Conservation (phyloP, 2,797 vertebrate genomes). For the Myioborus miniatus region DNA sequence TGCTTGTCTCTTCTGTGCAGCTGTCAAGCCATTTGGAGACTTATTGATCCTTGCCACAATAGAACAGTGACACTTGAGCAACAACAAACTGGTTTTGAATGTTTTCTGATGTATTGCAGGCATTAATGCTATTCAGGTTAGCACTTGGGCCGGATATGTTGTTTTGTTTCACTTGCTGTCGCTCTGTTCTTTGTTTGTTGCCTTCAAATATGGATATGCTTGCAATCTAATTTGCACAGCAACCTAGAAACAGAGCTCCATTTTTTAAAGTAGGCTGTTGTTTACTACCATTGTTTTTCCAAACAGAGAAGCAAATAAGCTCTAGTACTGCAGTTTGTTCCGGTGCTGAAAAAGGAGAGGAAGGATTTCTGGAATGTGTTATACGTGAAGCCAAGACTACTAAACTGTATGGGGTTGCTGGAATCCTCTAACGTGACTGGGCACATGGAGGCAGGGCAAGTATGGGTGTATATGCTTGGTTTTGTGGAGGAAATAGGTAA, state of each 20-base stretch:
- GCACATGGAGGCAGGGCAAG: rapidly evolving
- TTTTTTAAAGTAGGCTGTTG: neutral
- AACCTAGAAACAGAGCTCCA: neutral
- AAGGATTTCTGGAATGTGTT: neutral
- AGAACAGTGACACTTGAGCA: neutral
- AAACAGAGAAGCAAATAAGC: neutral
- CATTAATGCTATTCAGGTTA: neutral
- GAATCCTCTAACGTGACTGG: neutral
- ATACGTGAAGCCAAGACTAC: neutral
- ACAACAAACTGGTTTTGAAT: neutral
- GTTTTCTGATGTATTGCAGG: neutral
- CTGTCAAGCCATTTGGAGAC: neutral
- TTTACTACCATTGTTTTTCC: neutral
- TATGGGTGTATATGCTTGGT: no score
- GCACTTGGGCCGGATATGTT: neutral
- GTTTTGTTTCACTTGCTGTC: neutral
- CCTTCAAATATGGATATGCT: neutral
- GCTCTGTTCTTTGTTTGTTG: neutral
- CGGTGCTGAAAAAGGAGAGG: neutral
- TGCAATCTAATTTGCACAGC: neutral
- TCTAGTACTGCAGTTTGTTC: neutral
- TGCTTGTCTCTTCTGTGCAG: neutral
- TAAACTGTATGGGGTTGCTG: neutral
- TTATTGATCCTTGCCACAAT: neutral
- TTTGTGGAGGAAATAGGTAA: neutral